These are phyloP conservation scores for Drosophila watanabei DNA, from an alignment of 1,140 invertebrate species.

Conservation along the genomic window DNA sequence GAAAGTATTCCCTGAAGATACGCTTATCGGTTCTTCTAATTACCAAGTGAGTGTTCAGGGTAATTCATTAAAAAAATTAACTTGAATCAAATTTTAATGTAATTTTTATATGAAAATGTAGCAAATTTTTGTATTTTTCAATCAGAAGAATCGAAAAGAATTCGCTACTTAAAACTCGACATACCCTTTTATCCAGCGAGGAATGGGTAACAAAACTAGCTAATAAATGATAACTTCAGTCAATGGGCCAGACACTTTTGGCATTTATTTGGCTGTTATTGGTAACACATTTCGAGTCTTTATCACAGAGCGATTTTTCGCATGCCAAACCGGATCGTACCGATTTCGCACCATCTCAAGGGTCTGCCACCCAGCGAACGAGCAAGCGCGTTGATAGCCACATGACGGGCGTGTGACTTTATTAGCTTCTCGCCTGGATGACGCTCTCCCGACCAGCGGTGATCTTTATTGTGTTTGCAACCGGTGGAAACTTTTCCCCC, in stretches of 20 bases:
- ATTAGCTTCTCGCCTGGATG: constrained; percentile 26
- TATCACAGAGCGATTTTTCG: constrained; percentile 46
- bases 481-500: constrained; percentile 52
- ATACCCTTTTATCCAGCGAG: not conserved
- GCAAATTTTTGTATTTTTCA: not conserved
- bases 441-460: constrained; percentile 27
- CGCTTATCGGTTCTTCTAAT: not conserved
- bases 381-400: constrained; percentile 59
- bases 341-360: constrained; percentile 66
- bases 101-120: not conserved
- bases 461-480: constrained; percentile 33
- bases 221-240: constrained; percentile 50
- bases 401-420: constrained; percentile 73
- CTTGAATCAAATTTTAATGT: no score
- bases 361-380: constrained; percentile 14
- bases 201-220: not conserved
- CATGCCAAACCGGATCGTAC: constrained; percentile 59
- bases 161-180: not conserved
- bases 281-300: constrained; percentile 50
- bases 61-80: no score
- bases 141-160: not conserved
- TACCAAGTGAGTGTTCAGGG: not conserved
- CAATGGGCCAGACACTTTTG: constrained; percentile 53
- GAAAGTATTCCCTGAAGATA: not conserved
- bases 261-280: constrained; percentile 52